These are phyloP conservation scores for Hirtodrosophila histrioides DNA, from an alignment of 2,888 invertebrate species.

Conservation along the genomic window DNA sequence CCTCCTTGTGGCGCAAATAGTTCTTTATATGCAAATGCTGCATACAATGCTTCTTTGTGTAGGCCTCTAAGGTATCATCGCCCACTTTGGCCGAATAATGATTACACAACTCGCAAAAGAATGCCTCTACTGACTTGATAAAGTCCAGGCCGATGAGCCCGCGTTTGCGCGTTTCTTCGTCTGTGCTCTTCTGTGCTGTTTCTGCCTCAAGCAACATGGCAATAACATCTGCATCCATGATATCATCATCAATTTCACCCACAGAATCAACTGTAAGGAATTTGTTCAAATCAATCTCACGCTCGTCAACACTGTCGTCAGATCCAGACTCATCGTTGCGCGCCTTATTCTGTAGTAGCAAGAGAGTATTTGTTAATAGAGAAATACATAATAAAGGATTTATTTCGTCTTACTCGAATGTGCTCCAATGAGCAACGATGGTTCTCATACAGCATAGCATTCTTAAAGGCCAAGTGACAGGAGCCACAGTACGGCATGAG, in stretches of 20 bases:
- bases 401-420: constrained; percentile 87
- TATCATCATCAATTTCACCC: constrained; percentile 89
- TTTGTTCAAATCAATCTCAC: constrained; percentile 91
- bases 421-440: constrained; percentile 93
- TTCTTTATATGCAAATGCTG: constrained; percentile 90
- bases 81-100: constrained; percentile 88
- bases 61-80: constrained; percentile 87
- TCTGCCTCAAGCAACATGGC: constrained; percentile 85
- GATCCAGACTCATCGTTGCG: constrained; percentile 85
- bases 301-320: constrained; percentile 88
- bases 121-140: constrained; percentile 91
- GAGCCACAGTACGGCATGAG: constrained; percentile 92
- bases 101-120: constrained; percentile 92
- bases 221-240: constrained; percentile 85
- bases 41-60: constrained; percentile 90
- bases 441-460: constrained; percentile 93
- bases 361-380: constrained; percentile 9
- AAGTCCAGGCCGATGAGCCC: constrained; percentile 91
- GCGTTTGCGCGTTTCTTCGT: constrained; percentile 87
- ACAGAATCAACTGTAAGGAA: constrained; percentile 95
- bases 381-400: not conserved
- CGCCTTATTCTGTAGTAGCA: constrained; percentile 86
- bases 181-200: constrained; percentile 86
- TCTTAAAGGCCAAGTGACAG: constrained; percentile 91
- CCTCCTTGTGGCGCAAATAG: constrained; percentile 91